These are phyloP conservation scores for Nasonia longicornis DNA, from an alignment of 1,140 invertebrate species.

Conservation along the genomic window DNA sequence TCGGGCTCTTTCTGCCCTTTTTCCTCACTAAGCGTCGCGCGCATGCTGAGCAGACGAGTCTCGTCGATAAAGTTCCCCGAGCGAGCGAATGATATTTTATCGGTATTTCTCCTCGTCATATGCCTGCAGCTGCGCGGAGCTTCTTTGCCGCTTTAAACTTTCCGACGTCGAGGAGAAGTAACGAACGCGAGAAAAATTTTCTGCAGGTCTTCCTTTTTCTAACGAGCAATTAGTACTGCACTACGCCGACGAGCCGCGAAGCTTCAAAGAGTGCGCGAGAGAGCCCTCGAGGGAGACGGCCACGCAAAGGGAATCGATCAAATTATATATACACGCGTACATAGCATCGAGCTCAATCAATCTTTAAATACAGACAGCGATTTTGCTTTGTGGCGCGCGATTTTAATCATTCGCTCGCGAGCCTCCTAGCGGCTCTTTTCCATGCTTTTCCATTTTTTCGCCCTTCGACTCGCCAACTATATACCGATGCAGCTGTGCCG, in stretches of 20 bases:
- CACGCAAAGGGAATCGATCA: background rate
- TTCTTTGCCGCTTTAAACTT: background rate
- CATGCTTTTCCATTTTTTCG: no score
- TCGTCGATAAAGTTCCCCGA: constrained; percentile 14
- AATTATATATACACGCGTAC: background rate
- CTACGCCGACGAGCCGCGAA: no score
- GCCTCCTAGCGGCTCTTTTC: background rate
- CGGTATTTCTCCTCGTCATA: constrained; percentile 31
- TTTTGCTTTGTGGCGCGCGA: background rate
- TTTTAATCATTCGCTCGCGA: background rate
- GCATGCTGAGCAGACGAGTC: constrained; percentile 23
- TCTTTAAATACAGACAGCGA: background rate
- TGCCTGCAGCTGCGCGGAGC: background rate
- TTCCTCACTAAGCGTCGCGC: background rate
- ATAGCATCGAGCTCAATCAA: background rate
- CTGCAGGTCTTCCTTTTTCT: background rate
- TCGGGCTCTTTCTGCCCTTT: constrained; percentile 10
- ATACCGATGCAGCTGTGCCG: background rate
- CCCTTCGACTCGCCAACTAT: background rate
- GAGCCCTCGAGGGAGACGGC: no score
- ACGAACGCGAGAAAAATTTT: background rate
- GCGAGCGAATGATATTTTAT: constrained; percentile 47
- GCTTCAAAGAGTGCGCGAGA: no score
- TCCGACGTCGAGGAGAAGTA: background rate
- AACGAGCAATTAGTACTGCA: no score